Percentiles rank a stretch among this genome's conserved stretches.
phyloP scores from a whole-genome alignment of 2,113 vertebrate species.

The Australoheros scitulus region DNA sequence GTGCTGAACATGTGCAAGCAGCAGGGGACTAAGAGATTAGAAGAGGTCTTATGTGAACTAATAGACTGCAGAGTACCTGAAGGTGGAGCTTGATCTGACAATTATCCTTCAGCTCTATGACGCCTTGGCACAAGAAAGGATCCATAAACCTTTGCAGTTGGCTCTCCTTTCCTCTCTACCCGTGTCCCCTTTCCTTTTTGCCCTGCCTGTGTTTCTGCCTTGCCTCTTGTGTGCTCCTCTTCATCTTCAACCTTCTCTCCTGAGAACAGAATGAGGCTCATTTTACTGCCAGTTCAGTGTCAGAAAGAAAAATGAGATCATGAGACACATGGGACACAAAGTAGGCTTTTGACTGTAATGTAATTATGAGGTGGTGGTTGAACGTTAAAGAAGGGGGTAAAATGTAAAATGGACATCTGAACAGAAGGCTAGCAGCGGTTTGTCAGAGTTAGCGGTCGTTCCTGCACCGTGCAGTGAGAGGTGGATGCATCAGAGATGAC shows the following conservation, averaged over 20 bases:
- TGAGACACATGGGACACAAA: slow-evolving; percentile 46
- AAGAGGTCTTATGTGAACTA: slow-evolving; percentile 37
- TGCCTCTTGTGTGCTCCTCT: slow-evolving; percentile 14
- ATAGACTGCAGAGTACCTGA: slow-evolving; percentile 41
- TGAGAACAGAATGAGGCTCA: slow-evolving; percentile 29
- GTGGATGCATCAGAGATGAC: slow-evolving; percentile 35
- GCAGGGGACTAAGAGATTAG: slow-evolving; percentile 42
- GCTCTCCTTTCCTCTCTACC: background rate
- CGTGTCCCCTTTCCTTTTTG: background rate
- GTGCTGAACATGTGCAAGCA: slow-evolving; percentile 41
- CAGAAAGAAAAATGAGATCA: slow-evolving; percentile 61
- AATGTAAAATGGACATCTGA: slow-evolving; percentile 57
- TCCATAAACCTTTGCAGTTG: slow-evolving; percentile 21
- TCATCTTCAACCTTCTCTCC: slow-evolving; percentile 31
- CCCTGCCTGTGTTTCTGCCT: slow-evolving; percentile 8
- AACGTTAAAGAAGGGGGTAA: slow-evolving; percentile 48
- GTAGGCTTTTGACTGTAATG: slow-evolving; percentile 57
- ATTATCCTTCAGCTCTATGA: slow-evolving; percentile 10
- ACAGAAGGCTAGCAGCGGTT: slow-evolving; percentile 34
- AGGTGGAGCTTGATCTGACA: slow-evolving; percentile 23
- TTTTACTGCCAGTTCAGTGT: slow-evolving; percentile 55
- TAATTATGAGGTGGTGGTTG: slow-evolving; percentile 51
- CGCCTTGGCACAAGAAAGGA: slow-evolving; percentile 8
- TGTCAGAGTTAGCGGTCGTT: slow-evolving; percentile 15
- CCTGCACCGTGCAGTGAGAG: slow-evolving; percentile 5